Evolutionary conservation across 2,888 invertebrate species (phyloP), one percentile per base, ranked within the genome.

Genomic region (Nasonia oneida): DNA sequence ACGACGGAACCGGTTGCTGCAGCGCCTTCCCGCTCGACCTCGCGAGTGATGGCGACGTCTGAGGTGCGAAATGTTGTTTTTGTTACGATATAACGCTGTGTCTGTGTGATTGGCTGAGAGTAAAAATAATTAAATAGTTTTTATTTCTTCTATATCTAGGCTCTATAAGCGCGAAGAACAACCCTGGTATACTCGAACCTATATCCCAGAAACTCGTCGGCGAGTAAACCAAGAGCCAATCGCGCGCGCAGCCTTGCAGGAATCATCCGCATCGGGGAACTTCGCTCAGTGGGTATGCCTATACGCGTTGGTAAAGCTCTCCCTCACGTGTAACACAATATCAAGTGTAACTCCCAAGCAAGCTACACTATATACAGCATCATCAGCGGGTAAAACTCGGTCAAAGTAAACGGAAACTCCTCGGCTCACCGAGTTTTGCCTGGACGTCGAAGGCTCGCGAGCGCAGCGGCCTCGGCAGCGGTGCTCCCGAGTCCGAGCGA

Each of bases 11-110:
- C n/a, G 15, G 39, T 1, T 33, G 39, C 3, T 64, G 64, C 2
- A 15, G 47, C 29, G 0, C 47, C n/a, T 23, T 67, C 64, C 3
- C 42, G 33, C 67, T 42, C 76, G n/a, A 89, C 57, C 88, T 93
- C 93, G 29, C 88, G 87, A 14, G 91, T 90, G 61, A 93, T 91
- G 0, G 92, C 93, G 0, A 93, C 88, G 80, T 93, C 93, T 93
- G 67, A n/a, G 18, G 33, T 12, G 29, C 29, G 37, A 4, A 4
- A 37, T 37, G 4, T 37, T 37, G 0, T 4, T 37, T 37, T 37
- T 37, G 37, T 37, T 37, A 37, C 4, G 4, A 37, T 37, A 37
- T 37, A 37, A 37, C 37, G 37, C 3, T 37, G 4, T 37, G 37
- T 4, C 37, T 37, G 4, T 29, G 29, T 1, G 4, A 37, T 37